phyloP scores from a whole-genome alignment of 2,888 invertebrate genomes.

The Xestia xanthographa region DNA sequence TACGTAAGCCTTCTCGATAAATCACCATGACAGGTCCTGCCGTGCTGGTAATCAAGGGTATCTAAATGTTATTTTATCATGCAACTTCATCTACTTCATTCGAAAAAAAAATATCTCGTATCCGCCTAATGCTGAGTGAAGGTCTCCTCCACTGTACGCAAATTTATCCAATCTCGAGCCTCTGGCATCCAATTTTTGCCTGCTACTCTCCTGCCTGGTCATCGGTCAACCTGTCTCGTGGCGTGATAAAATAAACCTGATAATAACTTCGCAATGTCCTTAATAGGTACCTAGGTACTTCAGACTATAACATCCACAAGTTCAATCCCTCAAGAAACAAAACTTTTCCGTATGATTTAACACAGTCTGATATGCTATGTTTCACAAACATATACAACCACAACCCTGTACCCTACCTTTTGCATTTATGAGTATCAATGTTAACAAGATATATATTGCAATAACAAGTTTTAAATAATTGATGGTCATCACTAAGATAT shows the following conservation, averaged over 20 bases:
- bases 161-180: neutral
- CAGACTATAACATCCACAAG: neutral
- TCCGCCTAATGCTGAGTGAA: neutral
- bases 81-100: neutral
- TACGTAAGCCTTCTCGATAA: too few species aligned
- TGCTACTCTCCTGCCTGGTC: neutral
- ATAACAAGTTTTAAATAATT: conserved; percentile 31
- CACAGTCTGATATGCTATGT: neutral
- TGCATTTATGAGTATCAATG: neutral
- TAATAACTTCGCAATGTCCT: neutral
- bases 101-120: neutral
- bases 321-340: neutral
- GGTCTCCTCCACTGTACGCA: neutral
- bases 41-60: neutral
- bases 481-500: conserved; percentile 20
- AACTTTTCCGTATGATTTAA: neutral
- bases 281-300: neutral
- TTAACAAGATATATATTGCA: conserved; percentile 17
- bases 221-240: neutral
- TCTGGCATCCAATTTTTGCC: neutral
- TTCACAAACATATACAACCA: neutral
- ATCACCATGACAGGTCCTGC: neutral
- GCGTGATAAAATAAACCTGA: neutral
- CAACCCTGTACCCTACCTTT: neutral
- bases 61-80: neutral